A percentile compares a stretch with the other conserved stretches of the same genome.
Evolutionary conservation across 2,113 vertebrate species (phyloP).

Genomic region (Loxodonta africana): DNA sequence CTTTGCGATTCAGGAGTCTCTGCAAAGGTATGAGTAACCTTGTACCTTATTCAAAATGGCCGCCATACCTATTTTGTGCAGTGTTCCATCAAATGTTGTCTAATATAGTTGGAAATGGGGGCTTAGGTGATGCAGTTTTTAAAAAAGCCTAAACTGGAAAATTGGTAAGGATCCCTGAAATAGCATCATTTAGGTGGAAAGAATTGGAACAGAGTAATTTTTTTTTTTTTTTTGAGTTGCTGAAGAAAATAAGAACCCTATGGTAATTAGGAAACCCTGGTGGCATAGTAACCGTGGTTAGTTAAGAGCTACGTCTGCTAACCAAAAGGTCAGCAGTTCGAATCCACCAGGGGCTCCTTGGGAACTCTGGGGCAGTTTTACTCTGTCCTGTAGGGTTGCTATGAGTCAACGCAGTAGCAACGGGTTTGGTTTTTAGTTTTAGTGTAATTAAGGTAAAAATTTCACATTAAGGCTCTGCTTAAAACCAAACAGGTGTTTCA

Average conservation of each 20-base stretch:
- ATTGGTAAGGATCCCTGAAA: not conserved
- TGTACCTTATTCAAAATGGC: not conserved
- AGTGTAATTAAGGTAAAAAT: not conserved
- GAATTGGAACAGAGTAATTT: not conserved
- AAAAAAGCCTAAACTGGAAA: not conserved
- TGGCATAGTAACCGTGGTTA: no score
- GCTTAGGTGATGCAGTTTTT: not conserved
- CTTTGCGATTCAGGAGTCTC: not conserved
- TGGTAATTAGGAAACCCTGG: no score
- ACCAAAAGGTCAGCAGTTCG: no score
- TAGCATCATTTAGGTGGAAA: not conserved
- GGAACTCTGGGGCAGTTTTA: no score
- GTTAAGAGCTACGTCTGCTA: no score
- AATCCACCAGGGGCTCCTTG: no score
- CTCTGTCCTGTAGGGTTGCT: no score
- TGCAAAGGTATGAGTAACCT: not conserved
- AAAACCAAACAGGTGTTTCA: not conserved
- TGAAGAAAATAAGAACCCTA: not conserved
- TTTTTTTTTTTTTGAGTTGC: not conserved
- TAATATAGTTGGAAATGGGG: not conserved
- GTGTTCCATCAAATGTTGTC: not conserved
- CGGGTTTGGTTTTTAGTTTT: not conserved
- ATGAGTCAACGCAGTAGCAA: no score
- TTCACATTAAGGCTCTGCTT: not conserved
- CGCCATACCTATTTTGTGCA: fast-evolving